phyloP scores from a whole-genome alignment of 2,113 vertebrate species.

The Progne subis region DNA sequence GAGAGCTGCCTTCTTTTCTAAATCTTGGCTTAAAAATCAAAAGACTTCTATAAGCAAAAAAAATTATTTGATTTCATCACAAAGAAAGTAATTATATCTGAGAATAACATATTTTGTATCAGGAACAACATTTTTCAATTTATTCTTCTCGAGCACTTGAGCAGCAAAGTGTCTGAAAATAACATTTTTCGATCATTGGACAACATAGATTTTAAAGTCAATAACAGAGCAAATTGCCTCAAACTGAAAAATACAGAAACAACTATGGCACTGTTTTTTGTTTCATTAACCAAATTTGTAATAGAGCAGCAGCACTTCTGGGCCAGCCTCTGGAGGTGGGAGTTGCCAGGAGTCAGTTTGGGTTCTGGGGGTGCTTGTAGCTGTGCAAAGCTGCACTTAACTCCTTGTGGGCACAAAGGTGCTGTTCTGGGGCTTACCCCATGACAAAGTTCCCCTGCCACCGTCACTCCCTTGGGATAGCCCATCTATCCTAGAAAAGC shows the following conservation, averaged over 20 bases:
- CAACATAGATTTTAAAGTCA: slow-evolving; percentile 63
- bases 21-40: not conserved
- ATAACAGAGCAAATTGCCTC: slow-evolving; percentile 56
- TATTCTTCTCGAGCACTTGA: not conserved
- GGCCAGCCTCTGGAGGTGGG: not conserved
- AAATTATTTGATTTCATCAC: not conserved
- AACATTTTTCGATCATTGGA: slow-evolving; percentile 32
- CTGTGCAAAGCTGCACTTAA: not conserved
- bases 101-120: slow-evolving; percentile 13
- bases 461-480: not conserved
- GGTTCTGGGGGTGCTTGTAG: not conserved
- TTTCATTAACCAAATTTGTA: slow-evolving; percentile 36
- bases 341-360: not conserved
- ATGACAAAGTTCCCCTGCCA: not conserved
- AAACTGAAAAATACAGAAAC: slow-evolving; percentile 51
- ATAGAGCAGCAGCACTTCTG: not conserved
- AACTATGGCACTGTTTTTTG: slow-evolving; percentile 6
- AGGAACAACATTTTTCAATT: slow-evolving; percentile 41
- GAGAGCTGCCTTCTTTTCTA: not conserved
- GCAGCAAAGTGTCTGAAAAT: slow-evolving; percentile 20
- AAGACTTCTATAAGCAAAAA: not conserved
- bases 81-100: slow-evolving; percentile 17
- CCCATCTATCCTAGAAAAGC: not conserved
- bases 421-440: not conserved
- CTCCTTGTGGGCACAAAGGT: not conserved